Evolutionary conservation across 2,797 vertebrate species (phyloP).

Genomic region (Paguma larvata): DNA sequence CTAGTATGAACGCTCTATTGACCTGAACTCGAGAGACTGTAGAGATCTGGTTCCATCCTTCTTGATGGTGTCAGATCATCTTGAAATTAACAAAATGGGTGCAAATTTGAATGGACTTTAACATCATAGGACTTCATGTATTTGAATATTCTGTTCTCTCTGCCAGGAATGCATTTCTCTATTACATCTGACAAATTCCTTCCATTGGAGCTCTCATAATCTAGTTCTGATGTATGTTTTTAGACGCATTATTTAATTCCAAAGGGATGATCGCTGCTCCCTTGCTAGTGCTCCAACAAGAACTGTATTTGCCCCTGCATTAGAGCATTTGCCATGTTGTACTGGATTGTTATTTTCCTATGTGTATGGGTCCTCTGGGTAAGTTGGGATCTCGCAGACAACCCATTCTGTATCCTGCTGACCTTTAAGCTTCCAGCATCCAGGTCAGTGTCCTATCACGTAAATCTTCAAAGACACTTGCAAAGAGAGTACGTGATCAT

Average conservation of each 20-base stretch:
- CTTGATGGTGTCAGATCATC: background rate
- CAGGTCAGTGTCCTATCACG: background rate
- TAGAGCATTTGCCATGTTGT: background rate
- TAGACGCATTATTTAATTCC: background rate
- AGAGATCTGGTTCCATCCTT: background rate
- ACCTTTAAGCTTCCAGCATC: background rate
- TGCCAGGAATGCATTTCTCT: background rate
- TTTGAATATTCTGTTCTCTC: background rate
- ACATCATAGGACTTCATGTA: background rate
- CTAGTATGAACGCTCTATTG: background rate
- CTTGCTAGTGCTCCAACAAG: background rate
- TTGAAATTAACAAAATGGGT: background rate
- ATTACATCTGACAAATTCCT: background rate
- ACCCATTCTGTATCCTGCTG: background rate
- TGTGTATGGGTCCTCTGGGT: background rate
- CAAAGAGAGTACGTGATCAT: background rate
- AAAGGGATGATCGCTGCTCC: background rate
- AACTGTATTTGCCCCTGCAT: background rate
- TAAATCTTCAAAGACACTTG: background rate
- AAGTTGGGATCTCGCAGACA: background rate
- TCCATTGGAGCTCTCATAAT: background rate
- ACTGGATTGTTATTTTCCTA: background rate
- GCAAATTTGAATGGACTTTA: background rate
- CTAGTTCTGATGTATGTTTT: background rate
- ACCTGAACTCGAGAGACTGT: background rate